Evolutionary conservation across 2,797 vertebrate species (phyloP), one percentile per base, ranked within the genome.

Genomic region (Tokudaia tokunoshimensis): DNA sequence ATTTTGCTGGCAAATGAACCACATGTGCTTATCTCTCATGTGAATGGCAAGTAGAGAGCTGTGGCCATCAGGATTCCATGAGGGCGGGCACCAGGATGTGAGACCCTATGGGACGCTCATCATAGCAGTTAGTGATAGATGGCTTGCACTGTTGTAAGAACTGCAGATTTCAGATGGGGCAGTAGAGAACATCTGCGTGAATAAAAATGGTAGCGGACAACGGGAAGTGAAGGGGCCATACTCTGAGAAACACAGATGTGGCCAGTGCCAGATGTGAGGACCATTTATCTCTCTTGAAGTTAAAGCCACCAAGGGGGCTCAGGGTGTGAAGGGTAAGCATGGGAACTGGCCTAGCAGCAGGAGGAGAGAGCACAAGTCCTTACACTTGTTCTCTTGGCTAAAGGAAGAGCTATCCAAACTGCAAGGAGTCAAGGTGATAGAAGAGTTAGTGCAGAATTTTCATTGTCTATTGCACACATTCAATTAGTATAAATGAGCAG

Each of bases 1-100:
- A 44, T 74, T 97, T 91, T 91, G 29, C 63, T 83, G 20, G 29
- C 52, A 95, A 96, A 85, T 44, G 37, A 92, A 55, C 34, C 34
- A 22, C 6, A 34, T 10, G 20, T 82, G 13, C 88, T 31, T 41
- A 17, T 37, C 37, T 44, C 10, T 4, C 26, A 34, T 15, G 61
- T 1, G 6, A 13, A n/a, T 20, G 50, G 41, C 70, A 59, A 14
- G 13, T 0, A 8, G 26, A 44, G 22, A 26, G 74, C n/a, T 22
- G 67, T 41, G 17, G 57, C 37, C 4, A 24, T 52, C 13, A 67
- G 0, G 24, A 24, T 41, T 14, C 24, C 41, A 55, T 17, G 24
- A 17, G 26, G 31, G 1, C 22, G 44, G 19, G 9, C 12, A 20
- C 61, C n/a, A 24, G 78, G 61, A 59, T 44, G 4, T 24, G 29